Evolutionary conservation across 2,888 invertebrate species (phyloP).

Genomic region (Sipunculus nudus): DNA sequence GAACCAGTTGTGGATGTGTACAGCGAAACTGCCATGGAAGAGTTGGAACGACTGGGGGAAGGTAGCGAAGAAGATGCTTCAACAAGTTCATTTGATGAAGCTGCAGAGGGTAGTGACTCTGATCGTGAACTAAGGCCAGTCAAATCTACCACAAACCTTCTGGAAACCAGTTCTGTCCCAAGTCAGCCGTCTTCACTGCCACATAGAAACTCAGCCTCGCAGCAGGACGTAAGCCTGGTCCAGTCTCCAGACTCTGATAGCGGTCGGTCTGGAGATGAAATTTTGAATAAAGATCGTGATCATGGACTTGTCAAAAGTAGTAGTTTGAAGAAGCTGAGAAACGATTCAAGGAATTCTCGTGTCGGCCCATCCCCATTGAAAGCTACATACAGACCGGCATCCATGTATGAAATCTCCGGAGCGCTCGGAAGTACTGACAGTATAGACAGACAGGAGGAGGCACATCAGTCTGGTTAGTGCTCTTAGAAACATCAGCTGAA

Average conservation of each 20-base stretch:
- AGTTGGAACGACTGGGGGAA: constrained; percentile 54
- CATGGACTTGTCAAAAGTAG: too few relatives aligned
- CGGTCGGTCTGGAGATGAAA: too few relatives aligned
- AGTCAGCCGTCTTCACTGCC: too few relatives aligned
- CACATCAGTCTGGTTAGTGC: background rate
- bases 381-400: constrained; percentile 39
- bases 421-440: constrained; percentile 8
- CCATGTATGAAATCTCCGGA: constrained; percentile 20
- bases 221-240: too few relatives aligned
- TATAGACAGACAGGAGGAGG: background rate
- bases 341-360: too few relatives aligned
- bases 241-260: too few relatives aligned
- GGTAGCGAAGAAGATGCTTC: background rate
- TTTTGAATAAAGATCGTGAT: too few relatives aligned
- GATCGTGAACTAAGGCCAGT: too few relatives aligned
- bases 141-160: too few relatives aligned
- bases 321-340: constrained; percentile 19
- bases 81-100: background rate
- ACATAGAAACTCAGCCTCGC: too few relatives aligned
- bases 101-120: background rate
- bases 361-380: constrained; percentile 30
- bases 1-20: constrained; percentile 48
- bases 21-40: constrained; percentile 60
- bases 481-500: too few relatives aligned
- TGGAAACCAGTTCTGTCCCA: too few relatives aligned